Conservation (phyloP, 2,888 invertebrate genomes). For the Sesia bembeciformis region DNA sequence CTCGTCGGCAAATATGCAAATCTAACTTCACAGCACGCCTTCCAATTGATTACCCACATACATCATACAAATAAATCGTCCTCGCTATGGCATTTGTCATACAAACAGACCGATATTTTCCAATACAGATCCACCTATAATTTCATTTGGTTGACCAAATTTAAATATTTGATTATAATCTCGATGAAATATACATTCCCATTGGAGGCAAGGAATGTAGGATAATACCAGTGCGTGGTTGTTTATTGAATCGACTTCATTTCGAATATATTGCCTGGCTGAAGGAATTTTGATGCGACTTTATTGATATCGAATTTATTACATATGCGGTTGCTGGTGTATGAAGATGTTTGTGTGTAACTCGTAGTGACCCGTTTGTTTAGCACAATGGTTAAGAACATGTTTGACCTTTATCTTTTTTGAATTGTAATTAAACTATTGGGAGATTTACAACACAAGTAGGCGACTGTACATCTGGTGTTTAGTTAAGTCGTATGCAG, state of each 20-base stretch:
- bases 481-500: no score
- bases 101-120: slow-evolving; percentile 24
- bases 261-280: background rate
- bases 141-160: slow-evolving; percentile 27
- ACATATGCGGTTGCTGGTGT: no score
- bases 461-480: no score
- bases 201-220: slow-evolving; percentile 9
- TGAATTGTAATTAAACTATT: no score
- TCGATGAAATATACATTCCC: slow-evolving; percentile 30
- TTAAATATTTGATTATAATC: slow-evolving; percentile 66
- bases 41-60: slow-evolving; percentile 48
- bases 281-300: background rate
- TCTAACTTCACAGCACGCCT: slow-evolving; percentile 21
- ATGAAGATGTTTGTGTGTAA: no score
- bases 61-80: slow-evolving; percentile 32
- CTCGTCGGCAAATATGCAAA: slow-evolving; percentile 26
- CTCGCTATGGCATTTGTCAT: slow-evolving; percentile 39
- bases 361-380: no score
- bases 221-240: background rate
- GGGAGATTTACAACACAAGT: no score
- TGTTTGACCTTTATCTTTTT: no score
- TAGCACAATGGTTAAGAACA: no score
- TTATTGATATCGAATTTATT: background rate
- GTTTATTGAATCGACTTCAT: background rate
- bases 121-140: slow-evolving; percentile 22